Base-by-base conservation (phyloP, 2,113 vertebrate species). In the Neotoma lepida region DNA sequence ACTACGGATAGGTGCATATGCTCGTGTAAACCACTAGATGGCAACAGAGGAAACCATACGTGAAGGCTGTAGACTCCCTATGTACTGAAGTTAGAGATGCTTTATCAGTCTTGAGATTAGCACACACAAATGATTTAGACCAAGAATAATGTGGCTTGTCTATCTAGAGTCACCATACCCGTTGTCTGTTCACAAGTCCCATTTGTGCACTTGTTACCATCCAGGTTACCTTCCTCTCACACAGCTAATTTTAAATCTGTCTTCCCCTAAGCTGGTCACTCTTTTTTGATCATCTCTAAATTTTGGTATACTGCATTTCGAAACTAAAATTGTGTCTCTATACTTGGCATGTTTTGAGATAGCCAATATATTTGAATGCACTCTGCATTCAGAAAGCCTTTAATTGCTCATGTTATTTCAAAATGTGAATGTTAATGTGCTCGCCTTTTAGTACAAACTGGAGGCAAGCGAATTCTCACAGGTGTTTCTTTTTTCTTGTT, bases 21-120 rank as follows among this genome's bases (percentile, higher is more conserved):
- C 41, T 4, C 39, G 0, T 64, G 0, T 35, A 0, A 2, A 44
- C 86, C 96, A 74, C 88, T 17, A 2, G 88, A 33, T 30, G 77
- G 63, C 76, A 96, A 91, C 66, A 96, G 86, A 97, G 81, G 66
- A 86, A 86, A 44, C 85, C 20, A 56, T 30, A 63, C 0, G 4
- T 58, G 24, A 73, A 86, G 89, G 56, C 4, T 61, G 6, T 86
- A 68, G 88, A 70, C 51, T 80, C 66, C 26, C 33, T 39, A 28
- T 24, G 30, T n/a, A 24, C 63, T 71, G 77, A 95, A 7, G 51
- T 81, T 28, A 88, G 12, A 93, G 46, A 76, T 39, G 44, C 33
- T 74, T 73, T 33, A 88, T 58, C 12, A 3, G 41, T 49, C 13
- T 46, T 77, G 71, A 80, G 17, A 15, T 93, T 73, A 68, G 3